A percentile compares a stretch with the other conserved stretches of the same genome.
phyloP scores from a whole-genome alignment of 2,888 invertebrate genomes.

The Eristalis arbustorum region DNA sequence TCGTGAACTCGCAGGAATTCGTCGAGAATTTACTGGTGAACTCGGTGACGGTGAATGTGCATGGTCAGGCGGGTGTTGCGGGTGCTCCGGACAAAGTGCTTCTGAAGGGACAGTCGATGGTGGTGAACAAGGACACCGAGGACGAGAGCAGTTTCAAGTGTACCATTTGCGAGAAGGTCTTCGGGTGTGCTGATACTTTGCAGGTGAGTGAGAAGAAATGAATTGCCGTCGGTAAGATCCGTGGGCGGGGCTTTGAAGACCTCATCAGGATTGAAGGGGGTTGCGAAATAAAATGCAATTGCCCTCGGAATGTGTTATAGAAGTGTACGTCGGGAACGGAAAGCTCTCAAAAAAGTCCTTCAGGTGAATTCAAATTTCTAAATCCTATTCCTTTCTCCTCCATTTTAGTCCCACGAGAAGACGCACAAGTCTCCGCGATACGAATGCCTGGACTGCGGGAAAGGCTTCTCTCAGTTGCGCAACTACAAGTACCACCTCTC shows the following conservation, averaged over 20 bases:
- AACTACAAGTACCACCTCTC: conserved; percentile 92
- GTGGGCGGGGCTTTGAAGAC: neutral
- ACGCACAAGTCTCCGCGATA: conserved; percentile 81
- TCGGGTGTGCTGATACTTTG: conserved; percentile 79
- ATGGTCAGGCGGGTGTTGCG: conserved; percentile 10
- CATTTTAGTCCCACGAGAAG: conserved; percentile 78
- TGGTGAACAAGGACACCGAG: conserved; percentile 39
- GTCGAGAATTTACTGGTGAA: conserved; percentile 69
- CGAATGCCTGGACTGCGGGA: conserved; percentile 89
- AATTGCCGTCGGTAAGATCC: conserved; percentile 35
- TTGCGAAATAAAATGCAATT: too few species aligned
- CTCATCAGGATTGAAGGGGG: neutral
- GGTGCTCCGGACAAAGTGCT: conserved; percentile 14
- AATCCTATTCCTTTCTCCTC: neutral
- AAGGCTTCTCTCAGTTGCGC: conserved; percentile 90
- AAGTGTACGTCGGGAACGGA: neutral
- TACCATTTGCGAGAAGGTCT: conserved; percentile 79
- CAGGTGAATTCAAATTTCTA: too few species aligned
- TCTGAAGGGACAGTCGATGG: neutral
- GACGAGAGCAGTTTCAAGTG: conserved; percentile 79
- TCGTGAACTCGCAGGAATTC: conserved; percentile 63
- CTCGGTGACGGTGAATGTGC: conserved; percentile 64
- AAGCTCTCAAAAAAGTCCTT: too few species aligned
- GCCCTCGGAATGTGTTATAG: too few species aligned
- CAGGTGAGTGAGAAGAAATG: conserved; percentile 75